These are phyloP conservation scores for Mycetomoellerius zeteki DNA, from an alignment of 1,140 invertebrate genomes.

Conservation along the genomic window DNA sequence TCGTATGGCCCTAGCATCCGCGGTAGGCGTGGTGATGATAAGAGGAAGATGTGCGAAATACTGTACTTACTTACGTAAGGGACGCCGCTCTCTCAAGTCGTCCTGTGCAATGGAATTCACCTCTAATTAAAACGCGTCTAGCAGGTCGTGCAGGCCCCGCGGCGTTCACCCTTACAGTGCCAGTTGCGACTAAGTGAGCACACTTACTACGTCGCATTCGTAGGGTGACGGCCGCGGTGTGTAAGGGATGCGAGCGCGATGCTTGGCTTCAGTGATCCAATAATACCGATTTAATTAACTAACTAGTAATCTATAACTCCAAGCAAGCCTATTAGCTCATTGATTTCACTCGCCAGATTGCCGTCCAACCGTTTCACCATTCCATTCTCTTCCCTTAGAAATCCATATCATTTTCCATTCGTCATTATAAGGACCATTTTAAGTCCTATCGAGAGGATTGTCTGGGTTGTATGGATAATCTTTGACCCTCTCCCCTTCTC, in stretches of 20 bases:
- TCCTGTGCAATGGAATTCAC: constrained; percentile 80
- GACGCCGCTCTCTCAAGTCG: constrained; percentile 70
- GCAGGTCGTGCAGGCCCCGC: constrained; percentile 81
- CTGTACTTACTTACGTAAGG: constrained; percentile 66
- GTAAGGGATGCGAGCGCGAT: constrained; percentile 72
- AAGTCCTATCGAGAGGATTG: constrained; percentile 6
- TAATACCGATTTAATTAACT: constrained; percentile 87
- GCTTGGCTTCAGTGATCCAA: constrained; percentile 87
- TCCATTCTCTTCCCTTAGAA: not conserved
- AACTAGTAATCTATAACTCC: constrained; percentile 84
- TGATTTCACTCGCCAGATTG: constrained; percentile 80
- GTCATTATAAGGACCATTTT: not conserved
- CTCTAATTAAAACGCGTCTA: constrained; percentile 87
- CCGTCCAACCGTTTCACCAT: constrained; percentile 36
- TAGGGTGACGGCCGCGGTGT: constrained; percentile 51
- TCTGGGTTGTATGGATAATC: constrained; percentile 13
- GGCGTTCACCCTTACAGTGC: constrained; percentile 80
- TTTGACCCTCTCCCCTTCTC: not conserved
- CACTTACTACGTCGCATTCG: constrained; percentile 63
- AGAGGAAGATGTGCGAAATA: constrained; percentile 67
- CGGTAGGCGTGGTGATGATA: constrained; percentile 22
- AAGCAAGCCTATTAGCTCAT: constrained; percentile 86
- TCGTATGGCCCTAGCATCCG: not conserved
- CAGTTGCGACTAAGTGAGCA: constrained; percentile 58
- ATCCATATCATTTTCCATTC: constrained; percentile 5